Conservation (phyloP, 2,113 vertebrate species). For the Leptobrachium leishanense region DNA sequence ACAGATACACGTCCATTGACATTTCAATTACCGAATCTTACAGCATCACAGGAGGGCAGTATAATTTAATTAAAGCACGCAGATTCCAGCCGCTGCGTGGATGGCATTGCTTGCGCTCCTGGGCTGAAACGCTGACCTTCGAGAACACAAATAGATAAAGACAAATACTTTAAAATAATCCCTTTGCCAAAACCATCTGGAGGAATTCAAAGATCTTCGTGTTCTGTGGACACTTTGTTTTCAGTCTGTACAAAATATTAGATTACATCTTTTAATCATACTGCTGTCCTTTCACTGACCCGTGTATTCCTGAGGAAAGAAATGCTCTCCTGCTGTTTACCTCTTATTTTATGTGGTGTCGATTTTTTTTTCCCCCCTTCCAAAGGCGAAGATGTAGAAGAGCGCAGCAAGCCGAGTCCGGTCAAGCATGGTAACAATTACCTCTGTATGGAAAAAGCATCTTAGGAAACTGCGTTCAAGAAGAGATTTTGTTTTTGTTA, state of each 20-base stretch:
- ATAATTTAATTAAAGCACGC: background rate
- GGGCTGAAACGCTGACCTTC: background rate
- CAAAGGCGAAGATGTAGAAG: slow-evolving; percentile 15
- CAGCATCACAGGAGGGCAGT: background rate
- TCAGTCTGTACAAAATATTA: slow-evolving; percentile 33
- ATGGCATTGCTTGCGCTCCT: background rate
- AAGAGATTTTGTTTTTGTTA: slow-evolving; percentile 6
- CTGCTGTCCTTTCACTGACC: slow-evolving; percentile 60
- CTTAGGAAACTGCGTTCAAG: slow-evolving; percentile 18
- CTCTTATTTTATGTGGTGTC: slow-evolving; percentile 37
- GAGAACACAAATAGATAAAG: slow-evolving; percentile 4
- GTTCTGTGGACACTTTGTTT: slow-evolving; percentile 20
- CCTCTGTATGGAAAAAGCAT: slow-evolving; percentile 27
- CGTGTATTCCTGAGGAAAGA: slow-evolving; percentile 44
- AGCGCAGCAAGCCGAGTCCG: background rate
- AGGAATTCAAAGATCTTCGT: slow-evolving; percentile 13
- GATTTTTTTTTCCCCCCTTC: slow-evolving; percentile 7
- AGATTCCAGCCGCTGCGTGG: background rate
- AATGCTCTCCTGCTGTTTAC: slow-evolving; percentile 55
- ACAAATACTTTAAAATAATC: background rate
- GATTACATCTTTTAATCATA: slow-evolving; percentile 38
- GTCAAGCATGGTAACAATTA: slow-evolving; percentile 40
- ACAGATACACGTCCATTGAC: no score
- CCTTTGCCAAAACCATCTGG: slow-evolving; percentile 24
- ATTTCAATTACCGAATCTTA: no score